Evolutionary conservation across 2,888 invertebrate species (phyloP).

Genomic region (Lymantria monacha): DNA sequence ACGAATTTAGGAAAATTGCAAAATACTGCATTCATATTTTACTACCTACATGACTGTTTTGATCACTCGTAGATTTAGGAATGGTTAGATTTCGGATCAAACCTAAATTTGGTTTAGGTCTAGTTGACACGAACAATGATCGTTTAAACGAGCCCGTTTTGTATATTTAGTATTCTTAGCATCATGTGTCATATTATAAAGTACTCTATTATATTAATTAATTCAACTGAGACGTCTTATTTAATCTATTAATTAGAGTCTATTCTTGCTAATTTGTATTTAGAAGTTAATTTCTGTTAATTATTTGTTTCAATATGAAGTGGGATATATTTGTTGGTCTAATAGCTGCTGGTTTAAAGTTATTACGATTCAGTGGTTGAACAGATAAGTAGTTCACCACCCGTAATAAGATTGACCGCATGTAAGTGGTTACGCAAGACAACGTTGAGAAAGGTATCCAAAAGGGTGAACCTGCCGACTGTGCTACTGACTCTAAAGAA

Average conservation of each 20-base stretch:
- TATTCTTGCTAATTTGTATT: too few species aligned
- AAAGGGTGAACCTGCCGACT: too few species aligned
- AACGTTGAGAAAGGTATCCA: too few species aligned
- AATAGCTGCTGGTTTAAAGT: too few species aligned
- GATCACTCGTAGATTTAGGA: conserved; percentile 3
- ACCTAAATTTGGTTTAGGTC: conserved; percentile 32
- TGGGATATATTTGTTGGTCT: too few species aligned
- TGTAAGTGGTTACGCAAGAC: too few species aligned
- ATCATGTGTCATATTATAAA: conserved; percentile 4
- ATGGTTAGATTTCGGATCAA: conserved; percentile 9
- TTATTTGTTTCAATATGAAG: too few species aligned
- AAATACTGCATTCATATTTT: conserved; percentile 6
- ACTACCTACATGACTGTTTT: conserved; percentile 15
- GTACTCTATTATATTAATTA: conserved; percentile 7
- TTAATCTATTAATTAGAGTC: background rate
- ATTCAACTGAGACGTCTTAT: conserved; percentile 1
- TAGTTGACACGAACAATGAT: conserved; percentile 42
- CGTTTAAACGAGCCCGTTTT: conserved; percentile 22
- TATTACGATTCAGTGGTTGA: too few species aligned
- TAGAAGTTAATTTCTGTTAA: too few species aligned
- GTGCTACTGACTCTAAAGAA: too few species aligned
- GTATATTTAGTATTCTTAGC: conserved; percentile 6
- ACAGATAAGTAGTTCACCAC: too few species aligned
- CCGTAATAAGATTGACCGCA: too few species aligned
- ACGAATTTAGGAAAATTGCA: conserved; percentile 11